These are phyloP conservation scores for Gymnobelideus leadbeateri DNA, from an alignment of 2,113 vertebrate species.

Conservation along the genomic window DNA sequence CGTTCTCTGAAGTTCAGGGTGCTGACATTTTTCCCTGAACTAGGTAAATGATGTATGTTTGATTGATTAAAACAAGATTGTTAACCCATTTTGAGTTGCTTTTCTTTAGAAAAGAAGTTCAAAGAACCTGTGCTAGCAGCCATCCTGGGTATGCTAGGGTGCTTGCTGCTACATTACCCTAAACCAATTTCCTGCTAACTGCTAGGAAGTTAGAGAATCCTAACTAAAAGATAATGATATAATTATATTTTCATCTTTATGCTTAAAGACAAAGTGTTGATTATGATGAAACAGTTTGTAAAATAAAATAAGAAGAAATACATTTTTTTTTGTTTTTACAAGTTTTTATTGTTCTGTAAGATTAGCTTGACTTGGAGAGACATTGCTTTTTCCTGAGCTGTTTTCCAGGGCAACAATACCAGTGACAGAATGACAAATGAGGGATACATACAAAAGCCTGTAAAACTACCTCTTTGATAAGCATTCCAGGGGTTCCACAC, in stretches of 20 bases:
- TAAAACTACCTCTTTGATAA: slow-evolving; percentile 76
- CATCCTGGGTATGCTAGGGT: too few relatives aligned
- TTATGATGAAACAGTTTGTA: not conserved
- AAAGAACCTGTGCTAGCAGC: too few relatives aligned
- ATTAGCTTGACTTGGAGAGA: slow-evolving; percentile 10
- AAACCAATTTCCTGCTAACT: not conserved
- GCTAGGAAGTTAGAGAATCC: not conserved
- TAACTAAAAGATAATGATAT: not conserved
- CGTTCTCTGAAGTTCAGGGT: too few relatives aligned
- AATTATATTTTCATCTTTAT: not conserved
- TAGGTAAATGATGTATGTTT: too few relatives aligned
- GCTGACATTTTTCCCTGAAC: too few relatives aligned
- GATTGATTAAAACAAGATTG: too few relatives aligned
- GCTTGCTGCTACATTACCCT: not conserved
- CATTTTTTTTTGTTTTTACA: not conserved
- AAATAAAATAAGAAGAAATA: not conserved
- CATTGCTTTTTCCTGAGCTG: slow-evolving; percentile 19
- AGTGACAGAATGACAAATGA: slow-evolving; percentile 83
- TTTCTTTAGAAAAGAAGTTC: too few relatives aligned
- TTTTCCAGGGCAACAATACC: slow-evolving; percentile 66
- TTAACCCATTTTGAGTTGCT: too few relatives aligned
- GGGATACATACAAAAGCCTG: slow-evolving; percentile 73
- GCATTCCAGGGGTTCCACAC: slow-evolving; percentile 63
- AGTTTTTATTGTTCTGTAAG: not conserved
- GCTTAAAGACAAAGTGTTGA: not conserved